Evolutionary conservation across 1,140 invertebrate species (phyloP).

Genomic region (Drosophila sturtevanti): DNA sequence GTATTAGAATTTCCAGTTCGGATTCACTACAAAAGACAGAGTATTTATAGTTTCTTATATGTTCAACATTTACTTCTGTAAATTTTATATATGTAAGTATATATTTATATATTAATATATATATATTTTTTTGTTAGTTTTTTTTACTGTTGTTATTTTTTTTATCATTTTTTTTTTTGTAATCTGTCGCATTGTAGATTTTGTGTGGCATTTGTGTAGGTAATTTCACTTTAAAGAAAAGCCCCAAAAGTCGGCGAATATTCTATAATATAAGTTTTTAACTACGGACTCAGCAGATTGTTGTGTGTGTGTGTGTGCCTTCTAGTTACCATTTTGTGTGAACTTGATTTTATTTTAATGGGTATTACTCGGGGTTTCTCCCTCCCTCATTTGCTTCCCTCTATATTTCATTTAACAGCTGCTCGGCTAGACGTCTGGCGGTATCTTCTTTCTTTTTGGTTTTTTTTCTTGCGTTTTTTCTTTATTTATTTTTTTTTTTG

Average conservation of each 20-base stretch:
- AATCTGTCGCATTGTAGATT: slow-evolving; percentile 54
- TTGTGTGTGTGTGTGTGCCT: slow-evolving; percentile 35
- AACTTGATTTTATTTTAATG: slow-evolving; percentile 77
- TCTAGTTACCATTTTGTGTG: slow-evolving; percentile 43
- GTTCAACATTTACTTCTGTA: not conserved
- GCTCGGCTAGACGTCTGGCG: not conserved
- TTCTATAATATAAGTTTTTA: no score
- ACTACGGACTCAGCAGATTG: slow-evolving; percentile 18
- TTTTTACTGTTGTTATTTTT: not conserved
- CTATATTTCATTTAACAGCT: not conserved
- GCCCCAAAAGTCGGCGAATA: slow-evolving; percentile 43
- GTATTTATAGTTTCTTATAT: slow-evolving; percentile 10
- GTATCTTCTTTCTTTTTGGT: slow-evolving; percentile 4
- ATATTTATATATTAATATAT: not conserved
- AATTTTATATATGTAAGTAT: not conserved
- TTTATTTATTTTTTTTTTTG: not conserved
- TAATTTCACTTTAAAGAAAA: slow-evolving; percentile 76
- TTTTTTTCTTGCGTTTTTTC: no score
- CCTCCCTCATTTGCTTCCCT: not conserved
- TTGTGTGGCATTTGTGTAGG: slow-evolving; percentile 64
- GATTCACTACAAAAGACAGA: no score
- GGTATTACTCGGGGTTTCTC: slow-evolving; percentile 12
- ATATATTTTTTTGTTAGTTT: no score
- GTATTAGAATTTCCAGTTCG: no score
- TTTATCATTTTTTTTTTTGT: slow-evolving; percentile 36